phyloP scores from a whole-genome alignment of 2,888 invertebrate species.

The Microctonus hyperodae region DNA sequence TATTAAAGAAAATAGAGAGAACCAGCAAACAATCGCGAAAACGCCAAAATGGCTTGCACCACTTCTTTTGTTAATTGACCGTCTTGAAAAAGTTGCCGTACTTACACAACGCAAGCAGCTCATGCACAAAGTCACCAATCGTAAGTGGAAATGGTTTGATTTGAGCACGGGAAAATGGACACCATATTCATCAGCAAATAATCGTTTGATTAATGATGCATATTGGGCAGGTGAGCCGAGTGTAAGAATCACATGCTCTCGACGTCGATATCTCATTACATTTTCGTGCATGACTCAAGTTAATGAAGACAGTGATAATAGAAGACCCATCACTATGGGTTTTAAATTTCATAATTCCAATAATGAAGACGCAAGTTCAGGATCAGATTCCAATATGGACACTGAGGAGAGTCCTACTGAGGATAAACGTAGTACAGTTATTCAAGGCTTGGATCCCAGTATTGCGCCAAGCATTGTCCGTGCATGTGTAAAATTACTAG shows the following conservation, averaged over 20 bases:
- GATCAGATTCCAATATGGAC: conserved; percentile 58
- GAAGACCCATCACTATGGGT: conserved; percentile 78
- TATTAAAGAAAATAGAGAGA: conserved; percentile 50
- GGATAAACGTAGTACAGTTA: conserved; percentile 54
- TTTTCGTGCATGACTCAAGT: conserved; percentile 84
- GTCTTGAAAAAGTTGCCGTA: conserved; percentile 77
- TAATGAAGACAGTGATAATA: conserved; percentile 84
- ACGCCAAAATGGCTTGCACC: conserved; percentile 82
- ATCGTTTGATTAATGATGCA: conserved; percentile 79
- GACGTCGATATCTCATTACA: conserved; percentile 78
- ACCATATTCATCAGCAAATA: conserved; percentile 74
- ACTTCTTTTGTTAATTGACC: conserved; percentile 75
- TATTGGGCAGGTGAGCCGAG: conserved; percentile 76
- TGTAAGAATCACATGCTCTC: conserved; percentile 75
- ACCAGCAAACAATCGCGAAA: conserved; percentile 42
- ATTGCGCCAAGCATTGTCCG: conserved; percentile 59
- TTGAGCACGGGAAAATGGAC: conserved; percentile 83
- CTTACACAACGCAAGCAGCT: conserved; percentile 72
- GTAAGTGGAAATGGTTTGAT: conserved; percentile 85
- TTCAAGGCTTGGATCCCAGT: conserved; percentile 57
- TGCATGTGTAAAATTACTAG: conserved; percentile 74
- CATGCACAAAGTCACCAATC: conserved; percentile 70
- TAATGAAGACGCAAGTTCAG: conserved; percentile 49
- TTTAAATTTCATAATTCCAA: conserved; percentile 56
- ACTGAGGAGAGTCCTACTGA: conserved; percentile 56